These are phyloP conservation scores for Neocrepidodera transversa DNA, from an alignment of 2,888 invertebrate genomes.

Conservation along the genomic window DNA sequence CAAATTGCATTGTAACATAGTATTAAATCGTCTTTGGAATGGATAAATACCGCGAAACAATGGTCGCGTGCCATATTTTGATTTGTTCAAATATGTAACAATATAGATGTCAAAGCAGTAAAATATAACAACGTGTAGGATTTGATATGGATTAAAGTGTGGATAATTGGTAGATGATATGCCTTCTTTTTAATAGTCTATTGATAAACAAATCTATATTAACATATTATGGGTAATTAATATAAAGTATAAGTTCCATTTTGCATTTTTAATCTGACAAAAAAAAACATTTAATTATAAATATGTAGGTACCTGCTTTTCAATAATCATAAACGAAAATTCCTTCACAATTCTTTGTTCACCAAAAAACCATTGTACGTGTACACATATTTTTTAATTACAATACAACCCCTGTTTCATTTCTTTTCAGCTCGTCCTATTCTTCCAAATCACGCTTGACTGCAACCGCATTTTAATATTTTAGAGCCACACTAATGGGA, in stretches of 20 bases:
- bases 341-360: constrained; percentile 22
- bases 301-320: constrained; percentile 18
- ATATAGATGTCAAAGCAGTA: constrained; percentile 31
- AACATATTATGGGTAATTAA: too few relatives aligned
- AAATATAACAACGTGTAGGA: constrained; percentile 3
- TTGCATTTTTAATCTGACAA: too few relatives aligned
- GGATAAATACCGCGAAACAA: constrained; percentile 47
- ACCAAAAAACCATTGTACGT: constrained; percentile 21
- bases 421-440: constrained; percentile 37
- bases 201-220: too few relatives aligned
- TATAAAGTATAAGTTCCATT: too few relatives aligned
- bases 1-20: constrained; percentile 50
- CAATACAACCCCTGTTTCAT: constrained; percentile 34
- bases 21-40: constrained; percentile 45
- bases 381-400: constrained; percentile 37
- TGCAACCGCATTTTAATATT: constrained; percentile 40
- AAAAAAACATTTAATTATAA: too few relatives aligned
- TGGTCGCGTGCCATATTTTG: constrained; percentile 46
- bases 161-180: constrained; percentile 9
- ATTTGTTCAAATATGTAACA: constrained; percentile 25
- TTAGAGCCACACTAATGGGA: constrained; percentile 38
- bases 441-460: constrained; percentile 37
- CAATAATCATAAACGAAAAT: constrained; percentile 13
- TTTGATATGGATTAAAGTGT: constrained; percentile 12
- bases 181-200: constrained; percentile 12